A percentile compares a stretch with the other conserved stretches of the same genome.
Conservation (phyloP, 2,797 vertebrate genomes). For the Acestrorhynchus altus region DNA sequence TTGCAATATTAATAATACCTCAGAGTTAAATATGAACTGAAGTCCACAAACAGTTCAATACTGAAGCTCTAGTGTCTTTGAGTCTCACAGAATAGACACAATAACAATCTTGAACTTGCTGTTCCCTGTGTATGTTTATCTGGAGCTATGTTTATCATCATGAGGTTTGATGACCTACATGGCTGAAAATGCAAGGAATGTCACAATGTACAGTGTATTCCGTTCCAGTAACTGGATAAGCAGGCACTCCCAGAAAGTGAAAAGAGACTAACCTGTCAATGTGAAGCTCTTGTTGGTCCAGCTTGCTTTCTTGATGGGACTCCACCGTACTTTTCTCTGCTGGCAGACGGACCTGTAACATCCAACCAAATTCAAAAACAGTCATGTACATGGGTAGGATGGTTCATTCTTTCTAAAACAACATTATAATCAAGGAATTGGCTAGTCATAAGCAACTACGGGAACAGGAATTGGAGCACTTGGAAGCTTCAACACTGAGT, state of each 20-base stretch:
- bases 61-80: too few species aligned
- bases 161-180: background rate
- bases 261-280: slow-evolving; percentile 62
- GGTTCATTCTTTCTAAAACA: background rate
- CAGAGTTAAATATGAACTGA: too few species aligned
- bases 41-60: too few species aligned
- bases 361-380: background rate
- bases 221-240: background rate
- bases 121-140: background rate
- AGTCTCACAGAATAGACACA: too few species aligned
- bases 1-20: too few species aligned
- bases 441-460: background rate
- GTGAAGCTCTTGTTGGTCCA: slow-evolving; percentile 53
- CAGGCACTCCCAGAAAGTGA: background rate
- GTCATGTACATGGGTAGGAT: background rate
- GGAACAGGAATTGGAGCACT: too few species aligned
- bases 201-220: background rate
- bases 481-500: too few species aligned
- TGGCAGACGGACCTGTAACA: slow-evolving; percentile 58
- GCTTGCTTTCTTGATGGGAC: slow-evolving; percentile 15
- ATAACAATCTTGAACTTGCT: background rate
- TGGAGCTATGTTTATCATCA: background rate
- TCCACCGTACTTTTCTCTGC: slow-evolving; percentile 55
- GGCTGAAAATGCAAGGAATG: background rate
- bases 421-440: slow-evolving; percentile 1